Evolutionary conservation across 2,888 invertebrate species (phyloP), one percentile per base, ranked within the genome.

Genomic region (Leptogaster cylindrica): DNA sequence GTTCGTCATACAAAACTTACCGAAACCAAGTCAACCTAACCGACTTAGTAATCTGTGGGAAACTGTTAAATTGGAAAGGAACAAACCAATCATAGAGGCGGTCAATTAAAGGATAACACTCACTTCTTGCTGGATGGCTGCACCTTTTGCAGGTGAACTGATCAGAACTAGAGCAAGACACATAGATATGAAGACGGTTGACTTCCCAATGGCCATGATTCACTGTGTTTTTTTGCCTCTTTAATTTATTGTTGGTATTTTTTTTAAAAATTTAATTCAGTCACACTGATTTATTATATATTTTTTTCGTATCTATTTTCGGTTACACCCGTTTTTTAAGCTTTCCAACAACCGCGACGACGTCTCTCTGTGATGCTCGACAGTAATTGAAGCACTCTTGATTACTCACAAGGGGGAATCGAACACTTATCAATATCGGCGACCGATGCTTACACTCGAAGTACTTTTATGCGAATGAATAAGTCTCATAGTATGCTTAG

Each of bases 401-500:
- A 31, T 7, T 6, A 31, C 31, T 31, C 31, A 8, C n/a, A 31
- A 8, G 31, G 10, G 46, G 25, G 18, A 20, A 55, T 55, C 55
- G 55, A 36, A 39, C 36, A 36, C 55, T 55, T 55, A 36, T 55
- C 36, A 23, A 55, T 55, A 36, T 36, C 36, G 55, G 39, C 55
- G 36, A 55, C 55, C 36, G 52, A 52, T 63, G 63, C 63, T 44
- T 46, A 44, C 63, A 46, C 46, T 63, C 16, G 46, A 63, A 63
- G 44, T 63, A 63, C 63, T 63, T 63, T 46, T 46, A 44, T 46
- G 63, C 44, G 44, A 63, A 63, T 63, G 63, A 63, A 46, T 46
- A 63, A 44, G 46, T 46, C 63, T 31, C 63, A 63, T 46, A 44
- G 46, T 63, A 46, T 63, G 63, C 63, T 63, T 63, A 63, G 63